phyloP scores from a whole-genome alignment of 2,888 invertebrate species.

The Agrochola macilenta region DNA sequence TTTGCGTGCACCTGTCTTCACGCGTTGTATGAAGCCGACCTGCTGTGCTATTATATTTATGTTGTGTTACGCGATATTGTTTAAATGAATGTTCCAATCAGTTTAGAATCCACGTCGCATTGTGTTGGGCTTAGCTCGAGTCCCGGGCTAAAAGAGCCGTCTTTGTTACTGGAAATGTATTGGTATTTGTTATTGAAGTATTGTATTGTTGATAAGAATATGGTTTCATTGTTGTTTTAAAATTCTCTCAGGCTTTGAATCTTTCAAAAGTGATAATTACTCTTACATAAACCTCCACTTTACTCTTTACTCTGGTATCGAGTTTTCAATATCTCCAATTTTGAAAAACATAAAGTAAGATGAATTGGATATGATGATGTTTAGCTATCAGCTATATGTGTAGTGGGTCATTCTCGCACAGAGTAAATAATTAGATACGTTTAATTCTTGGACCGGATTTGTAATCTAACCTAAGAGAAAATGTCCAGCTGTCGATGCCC shows the following conservation, averaged over 20 bases:
- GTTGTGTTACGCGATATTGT: slow-evolving; percentile 46
- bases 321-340: background rate
- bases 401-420: background rate
- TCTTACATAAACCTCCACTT: background rate
- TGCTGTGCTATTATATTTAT: background rate
- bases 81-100: slow-evolving; percentile 63
- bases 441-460: background rate
- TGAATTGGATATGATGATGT: background rate
- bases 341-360: background rate
- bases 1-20: background rate
- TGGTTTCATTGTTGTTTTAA: background rate
- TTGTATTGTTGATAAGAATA: background rate
- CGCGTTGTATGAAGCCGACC: background rate
- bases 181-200: slow-evolving; percentile 9
- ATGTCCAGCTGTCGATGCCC: background rate
- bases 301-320: no score
- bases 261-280: background rate
- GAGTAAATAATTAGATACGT: background rate
- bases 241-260: background rate
- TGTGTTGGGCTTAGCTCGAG: slow-evolving; percentile 35
- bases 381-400: background rate
- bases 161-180: slow-evolving; percentile 16
- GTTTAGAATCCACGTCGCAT: slow-evolving; percentile 45
- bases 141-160: background rate
- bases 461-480: background rate